Evolutionary conservation across 2,113 vertebrate species (phyloP).

Genomic region (Eudyptes chrysolophus): DNA sequence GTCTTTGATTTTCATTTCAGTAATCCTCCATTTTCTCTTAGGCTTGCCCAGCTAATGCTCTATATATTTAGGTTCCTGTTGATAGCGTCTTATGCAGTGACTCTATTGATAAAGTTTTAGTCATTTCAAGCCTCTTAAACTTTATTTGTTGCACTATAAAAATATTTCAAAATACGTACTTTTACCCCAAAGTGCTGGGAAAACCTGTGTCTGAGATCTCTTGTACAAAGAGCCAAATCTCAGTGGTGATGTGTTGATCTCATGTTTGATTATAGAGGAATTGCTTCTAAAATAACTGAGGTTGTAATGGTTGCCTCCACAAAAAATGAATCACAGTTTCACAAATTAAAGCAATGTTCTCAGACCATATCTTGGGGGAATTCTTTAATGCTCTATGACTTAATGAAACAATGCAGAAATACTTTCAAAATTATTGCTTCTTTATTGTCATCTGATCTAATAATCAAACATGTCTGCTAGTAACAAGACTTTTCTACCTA

Average conservation of each 20-base stretch:
- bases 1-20: slow-evolving; percentile 57
- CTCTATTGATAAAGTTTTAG: slow-evolving; percentile 16
- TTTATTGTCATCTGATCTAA: slow-evolving; percentile 76
- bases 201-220: not conserved
- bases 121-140: slow-evolving; percentile 33
- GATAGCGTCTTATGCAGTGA: slow-evolving; percentile 31
- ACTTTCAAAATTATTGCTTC: slow-evolving; percentile 71
- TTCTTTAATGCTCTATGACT: slow-evolving; percentile 72
- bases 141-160: not conserved
- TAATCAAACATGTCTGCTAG: slow-evolving; percentile 78
- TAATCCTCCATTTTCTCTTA: slow-evolving; percentile 54
- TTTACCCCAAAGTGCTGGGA: not conserved
- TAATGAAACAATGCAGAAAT: slow-evolving; percentile 77
- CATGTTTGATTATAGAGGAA: slow-evolving; percentile 43
- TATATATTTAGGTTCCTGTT: not conserved
- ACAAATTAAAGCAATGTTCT: slow-evolving; percentile 75
- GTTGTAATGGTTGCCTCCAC: slow-evolving; percentile 58
- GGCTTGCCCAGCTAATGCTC: not conserved
- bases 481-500: slow-evolving; percentile 63
- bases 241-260: not conserved
- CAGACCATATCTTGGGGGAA: slow-evolving; percentile 70
- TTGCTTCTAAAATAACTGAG: slow-evolving; percentile 49
- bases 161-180: not conserved
- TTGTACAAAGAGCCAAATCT: not conserved
- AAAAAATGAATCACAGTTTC: slow-evolving; percentile 47